These are phyloP conservation scores for Phrynocephalus guinanensis DNA, from an alignment of 2,797 vertebrate genomes.

Conservation along the genomic window DNA sequence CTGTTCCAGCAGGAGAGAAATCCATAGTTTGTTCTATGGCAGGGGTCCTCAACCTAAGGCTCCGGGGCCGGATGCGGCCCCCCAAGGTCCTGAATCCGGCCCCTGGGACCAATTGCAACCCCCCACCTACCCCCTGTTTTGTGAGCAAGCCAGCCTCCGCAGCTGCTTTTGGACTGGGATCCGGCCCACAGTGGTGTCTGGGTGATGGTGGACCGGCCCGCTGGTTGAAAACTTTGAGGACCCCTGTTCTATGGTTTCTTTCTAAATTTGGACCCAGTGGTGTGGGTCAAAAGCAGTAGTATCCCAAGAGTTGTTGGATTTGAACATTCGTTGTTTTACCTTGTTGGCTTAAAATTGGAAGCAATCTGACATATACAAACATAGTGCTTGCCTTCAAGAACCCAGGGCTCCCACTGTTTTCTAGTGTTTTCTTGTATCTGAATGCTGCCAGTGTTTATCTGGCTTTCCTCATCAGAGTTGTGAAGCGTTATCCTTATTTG, in stretches of 20 bases:
- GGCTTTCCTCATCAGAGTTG: background rate
- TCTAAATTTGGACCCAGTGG: background rate
- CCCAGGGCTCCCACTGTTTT: background rate
- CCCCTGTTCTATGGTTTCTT: background rate
- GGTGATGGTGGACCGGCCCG: no score
- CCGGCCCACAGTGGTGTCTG: no score
- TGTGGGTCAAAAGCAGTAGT: no score
- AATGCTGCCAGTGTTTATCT: background rate
- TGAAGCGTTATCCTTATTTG: background rate
- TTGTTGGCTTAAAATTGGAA: background rate
- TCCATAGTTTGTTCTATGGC: background rate
- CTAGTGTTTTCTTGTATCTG: background rate
- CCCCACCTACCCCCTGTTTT: no score
- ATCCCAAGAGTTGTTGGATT: no score
- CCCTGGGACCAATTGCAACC: no score
- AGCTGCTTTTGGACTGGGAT: no score
- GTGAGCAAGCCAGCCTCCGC: no score
- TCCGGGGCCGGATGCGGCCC: no score
- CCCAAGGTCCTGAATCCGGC: no score
- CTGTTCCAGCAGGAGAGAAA: background rate
- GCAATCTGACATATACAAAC: background rate
- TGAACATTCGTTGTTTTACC: background rate
- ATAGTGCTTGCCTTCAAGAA: background rate
- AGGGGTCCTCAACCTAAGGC: no score
- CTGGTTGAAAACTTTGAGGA: no score